Evolutionary conservation across 2,888 invertebrate species (phyloP).

Genomic region (Thecophora atra): DNA sequence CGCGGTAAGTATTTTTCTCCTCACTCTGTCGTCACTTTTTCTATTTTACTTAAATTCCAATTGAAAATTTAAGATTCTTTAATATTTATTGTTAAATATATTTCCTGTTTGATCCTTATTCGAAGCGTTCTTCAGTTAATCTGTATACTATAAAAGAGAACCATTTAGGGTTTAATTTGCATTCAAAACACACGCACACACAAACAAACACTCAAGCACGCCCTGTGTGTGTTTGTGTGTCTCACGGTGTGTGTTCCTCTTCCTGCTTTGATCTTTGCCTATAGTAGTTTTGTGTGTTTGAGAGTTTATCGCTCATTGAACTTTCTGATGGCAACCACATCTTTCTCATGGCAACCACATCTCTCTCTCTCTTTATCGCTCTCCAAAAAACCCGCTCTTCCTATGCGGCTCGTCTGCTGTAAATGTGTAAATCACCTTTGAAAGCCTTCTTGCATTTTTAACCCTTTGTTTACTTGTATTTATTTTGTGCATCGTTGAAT

Average conservation of each 20-base stretch:
- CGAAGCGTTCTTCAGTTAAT: background rate
- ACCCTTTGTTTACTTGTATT: conserved; percentile 20
- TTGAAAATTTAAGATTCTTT: too few species aligned
- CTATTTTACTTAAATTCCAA: too few species aligned
- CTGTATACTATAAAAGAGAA: background rate
- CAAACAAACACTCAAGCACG: background rate
- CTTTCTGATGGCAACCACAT: conserved; percentile 39
- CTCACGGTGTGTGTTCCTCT: background rate
- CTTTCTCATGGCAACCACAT: background rate
- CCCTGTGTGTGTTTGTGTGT: conserved; percentile 21
- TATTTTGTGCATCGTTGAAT: conserved; percentile 26
- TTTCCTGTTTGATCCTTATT: conserved; percentile 31
- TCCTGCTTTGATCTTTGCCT: background rate
- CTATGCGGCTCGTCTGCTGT: too few species aligned
- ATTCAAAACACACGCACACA: background rate
- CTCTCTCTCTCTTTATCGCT: background rate
- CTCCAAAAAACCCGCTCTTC: too few species aligned
- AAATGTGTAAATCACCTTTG: too few species aligned
- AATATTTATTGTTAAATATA: background rate
- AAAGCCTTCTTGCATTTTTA: background rate
- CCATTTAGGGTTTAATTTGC: background rate
- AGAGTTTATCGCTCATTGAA: conserved; percentile 52
- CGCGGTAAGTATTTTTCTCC: conserved; percentile 52
- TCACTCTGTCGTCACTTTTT: background rate
- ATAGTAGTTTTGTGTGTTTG: conserved; percentile 17